A percentile compares a stretch with the other conserved stretches of the same genome.
Conservation (phyloP, 2,888 invertebrate species). For the Schizotus pectinicornis region DNA sequence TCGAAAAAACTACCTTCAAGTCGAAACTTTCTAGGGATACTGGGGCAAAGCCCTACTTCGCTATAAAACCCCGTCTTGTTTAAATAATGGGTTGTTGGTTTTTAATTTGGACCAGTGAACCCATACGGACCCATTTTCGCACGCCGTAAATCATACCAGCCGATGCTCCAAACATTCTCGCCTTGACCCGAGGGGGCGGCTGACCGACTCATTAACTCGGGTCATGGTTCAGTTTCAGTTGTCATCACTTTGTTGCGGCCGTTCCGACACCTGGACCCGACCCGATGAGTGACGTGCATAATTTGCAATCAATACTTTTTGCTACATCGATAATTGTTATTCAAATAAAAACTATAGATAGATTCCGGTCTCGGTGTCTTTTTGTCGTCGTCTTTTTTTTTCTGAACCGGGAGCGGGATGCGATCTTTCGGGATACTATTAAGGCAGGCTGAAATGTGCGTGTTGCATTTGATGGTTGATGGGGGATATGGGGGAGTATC, state of each 20-base stretch:
- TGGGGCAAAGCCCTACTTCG: not conserved
- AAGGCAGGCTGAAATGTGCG: constrained; percentile 17
- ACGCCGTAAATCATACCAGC: constrained; percentile 5
- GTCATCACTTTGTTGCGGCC: constrained; percentile 2
- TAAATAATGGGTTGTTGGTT: not conserved
- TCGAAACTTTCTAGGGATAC: too few species aligned
- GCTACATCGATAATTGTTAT: too few species aligned
- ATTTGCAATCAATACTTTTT: too few species aligned
- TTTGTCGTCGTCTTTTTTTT: too few species aligned
- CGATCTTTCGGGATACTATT: too few species aligned
- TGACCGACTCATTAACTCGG: constrained; percentile 4
- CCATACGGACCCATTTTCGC: not conserved
- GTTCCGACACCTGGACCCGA: not conserved
- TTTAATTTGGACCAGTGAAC: not conserved
- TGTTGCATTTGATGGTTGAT: constrained; percentile 60
- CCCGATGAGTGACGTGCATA: too few species aligned
- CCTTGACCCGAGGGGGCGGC: not conserved
- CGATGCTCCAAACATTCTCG: not conserved
- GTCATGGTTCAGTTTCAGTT: constrained; percentile 7
- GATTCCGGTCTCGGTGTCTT: too few species aligned
- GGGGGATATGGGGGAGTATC: constrained; percentile 73
- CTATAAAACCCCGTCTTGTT: not conserved
- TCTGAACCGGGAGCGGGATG: too few species aligned
- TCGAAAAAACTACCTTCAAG: too few species aligned
- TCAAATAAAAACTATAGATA: too few species aligned